A percentile compares a stretch with the other conserved stretches of the same genome.
Evolutionary conservation across 2,888 invertebrate species (phyloP).

Genomic region (Strigamia crassipes): DNA sequence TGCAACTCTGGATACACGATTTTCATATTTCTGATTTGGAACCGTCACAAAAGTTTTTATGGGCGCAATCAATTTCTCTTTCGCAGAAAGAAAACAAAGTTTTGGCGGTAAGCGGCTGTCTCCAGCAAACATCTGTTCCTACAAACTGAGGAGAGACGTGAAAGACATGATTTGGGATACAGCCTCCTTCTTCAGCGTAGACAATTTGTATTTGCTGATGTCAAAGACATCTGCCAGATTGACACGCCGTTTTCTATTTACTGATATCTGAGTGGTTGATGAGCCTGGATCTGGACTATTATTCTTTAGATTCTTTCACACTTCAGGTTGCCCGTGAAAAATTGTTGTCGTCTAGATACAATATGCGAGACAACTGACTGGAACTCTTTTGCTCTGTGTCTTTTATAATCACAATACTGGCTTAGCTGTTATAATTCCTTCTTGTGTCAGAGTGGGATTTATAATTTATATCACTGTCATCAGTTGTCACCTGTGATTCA

Average conservation of each 20-base stretch:
- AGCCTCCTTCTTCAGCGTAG: neutral
- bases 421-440: no score
- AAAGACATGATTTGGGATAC: neutral
- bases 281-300: neutral
- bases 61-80: neutral
- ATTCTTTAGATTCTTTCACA: neutral
- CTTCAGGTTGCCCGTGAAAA: no score
- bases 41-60: neutral
- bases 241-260: conserved; percentile 4
- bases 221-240: conserved; percentile 16
- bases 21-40: neutral
- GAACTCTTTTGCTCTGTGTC: no score
- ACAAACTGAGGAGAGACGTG: neutral
- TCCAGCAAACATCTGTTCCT: neutral
- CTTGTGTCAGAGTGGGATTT: no score
- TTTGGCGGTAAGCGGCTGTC: neutral
- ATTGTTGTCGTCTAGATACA: no score
- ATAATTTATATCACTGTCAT: no score
- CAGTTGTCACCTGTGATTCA: no score
- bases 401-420: no score
- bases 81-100: neutral
- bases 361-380: no score
- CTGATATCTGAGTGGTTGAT: neutral
- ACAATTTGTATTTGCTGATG: neutral
- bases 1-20: neutral